These are phyloP conservation scores for Brachionus rubens DNA, from an alignment of 1,140 invertebrate species.

Conservation along the genomic window DNA sequence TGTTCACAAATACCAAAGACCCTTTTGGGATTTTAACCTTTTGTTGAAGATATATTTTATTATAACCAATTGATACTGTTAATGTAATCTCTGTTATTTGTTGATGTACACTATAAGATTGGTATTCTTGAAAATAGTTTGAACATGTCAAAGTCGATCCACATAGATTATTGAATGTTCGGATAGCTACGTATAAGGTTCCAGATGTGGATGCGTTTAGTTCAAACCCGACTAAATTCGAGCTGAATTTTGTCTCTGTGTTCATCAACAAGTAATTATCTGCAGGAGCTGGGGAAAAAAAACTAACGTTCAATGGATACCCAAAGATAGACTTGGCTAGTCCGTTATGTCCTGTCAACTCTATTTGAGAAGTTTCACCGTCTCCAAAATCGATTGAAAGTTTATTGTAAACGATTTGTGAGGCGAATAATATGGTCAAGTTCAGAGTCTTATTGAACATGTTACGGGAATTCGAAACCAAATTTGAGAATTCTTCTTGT, in stretches of 20 bases:
- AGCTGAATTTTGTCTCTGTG: not conserved
- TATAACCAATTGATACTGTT: not conserved
- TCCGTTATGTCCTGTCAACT: not conserved
- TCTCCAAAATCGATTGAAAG: not conserved
- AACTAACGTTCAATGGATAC: not conserved
- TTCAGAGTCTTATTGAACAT: not conserved
- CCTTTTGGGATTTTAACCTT: not conserved
- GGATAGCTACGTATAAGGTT: not conserved
- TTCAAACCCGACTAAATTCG: not conserved
- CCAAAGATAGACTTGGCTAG: not conserved
- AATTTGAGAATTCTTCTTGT: not conserved
- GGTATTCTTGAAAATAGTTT: not conserved
- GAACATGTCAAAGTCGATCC: not conserved
- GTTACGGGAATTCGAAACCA: not conserved
- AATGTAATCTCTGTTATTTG: not conserved
- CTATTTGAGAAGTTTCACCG: not conserved
- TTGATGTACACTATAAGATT: too few species aligned
- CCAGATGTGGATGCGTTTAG: not conserved
- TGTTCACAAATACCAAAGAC: not conserved
- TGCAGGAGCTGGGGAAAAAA: not conserved
- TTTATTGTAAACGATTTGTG: not conserved
- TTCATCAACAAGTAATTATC: not conserved
- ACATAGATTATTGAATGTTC: not conserved
- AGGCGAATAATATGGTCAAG: not conserved
- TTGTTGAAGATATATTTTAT: not conserved